phyloP scores from a whole-genome alignment of 2,797 vertebrate species.

The Lutjanus campechanus region DNA sequence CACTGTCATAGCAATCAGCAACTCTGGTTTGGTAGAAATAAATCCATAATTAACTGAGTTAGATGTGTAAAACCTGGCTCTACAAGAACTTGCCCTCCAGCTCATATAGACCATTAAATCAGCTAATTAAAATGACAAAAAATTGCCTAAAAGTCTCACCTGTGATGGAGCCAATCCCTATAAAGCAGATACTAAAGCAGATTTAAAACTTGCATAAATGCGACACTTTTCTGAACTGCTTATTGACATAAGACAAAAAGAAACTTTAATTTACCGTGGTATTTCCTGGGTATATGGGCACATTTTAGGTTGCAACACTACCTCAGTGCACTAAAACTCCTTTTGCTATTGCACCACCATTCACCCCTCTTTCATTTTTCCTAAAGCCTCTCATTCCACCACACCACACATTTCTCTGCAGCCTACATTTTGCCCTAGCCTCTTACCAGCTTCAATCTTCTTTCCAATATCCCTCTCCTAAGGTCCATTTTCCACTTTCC shows the following conservation, averaged over 20 bases:
- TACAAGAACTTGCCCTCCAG: no score
- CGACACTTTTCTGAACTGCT: neutral
- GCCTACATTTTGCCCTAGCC: conserved; percentile 50
- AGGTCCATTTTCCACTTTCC: conserved; percentile 73
- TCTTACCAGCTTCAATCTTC: conserved; percentile 74
- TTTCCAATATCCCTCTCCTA: conserved; percentile 74
- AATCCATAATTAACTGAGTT: no score
- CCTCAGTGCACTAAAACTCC: conserved; percentile 13
- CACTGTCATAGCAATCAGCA: no score
- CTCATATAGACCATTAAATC: no score
- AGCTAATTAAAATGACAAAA: no score
- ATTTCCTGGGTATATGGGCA: neutral
- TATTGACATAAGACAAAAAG: neutral
- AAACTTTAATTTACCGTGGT: neutral
- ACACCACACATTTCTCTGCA: conserved; percentile 38
- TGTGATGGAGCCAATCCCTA: no score
- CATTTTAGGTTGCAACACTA: conserved; percentile 19
- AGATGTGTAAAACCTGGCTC: no score
- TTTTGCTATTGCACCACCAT: conserved; percentile 19
- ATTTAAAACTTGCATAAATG: neutral
- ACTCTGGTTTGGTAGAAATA: no score
- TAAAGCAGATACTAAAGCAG: no score
- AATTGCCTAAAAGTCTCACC: no score
- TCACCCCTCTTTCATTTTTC: conserved; percentile 31
- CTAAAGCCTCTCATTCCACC: conserved; percentile 53